Evolutionary conservation across 2,113 vertebrate genomes (phyloP).

Genomic region (Megalops atlanticus): DNA sequence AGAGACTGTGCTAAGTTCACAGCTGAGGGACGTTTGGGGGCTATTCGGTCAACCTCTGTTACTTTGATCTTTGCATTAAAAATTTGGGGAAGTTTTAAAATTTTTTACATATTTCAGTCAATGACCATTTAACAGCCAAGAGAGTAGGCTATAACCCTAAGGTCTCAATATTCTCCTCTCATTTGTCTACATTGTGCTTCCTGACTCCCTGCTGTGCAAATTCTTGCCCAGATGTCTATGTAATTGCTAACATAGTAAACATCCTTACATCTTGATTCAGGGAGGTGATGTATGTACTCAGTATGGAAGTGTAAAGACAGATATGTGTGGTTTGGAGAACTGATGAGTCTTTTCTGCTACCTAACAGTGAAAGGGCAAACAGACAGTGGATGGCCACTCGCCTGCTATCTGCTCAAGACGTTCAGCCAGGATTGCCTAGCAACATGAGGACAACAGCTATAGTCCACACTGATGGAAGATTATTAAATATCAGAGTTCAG

Average conservation of each 20-base stretch:
- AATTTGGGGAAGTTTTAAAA: too few species aligned
- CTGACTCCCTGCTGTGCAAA: not conserved
- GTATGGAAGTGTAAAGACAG: not conserved
- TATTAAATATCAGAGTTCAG: conserved; percentile 69
- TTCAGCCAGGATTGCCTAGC: not conserved
- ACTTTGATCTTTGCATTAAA: too few species aligned
- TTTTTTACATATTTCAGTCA: not conserved
- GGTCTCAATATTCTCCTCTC: not conserved
- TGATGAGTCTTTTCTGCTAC: not conserved
- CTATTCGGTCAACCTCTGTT: too few species aligned
- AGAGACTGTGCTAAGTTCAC: too few species aligned
- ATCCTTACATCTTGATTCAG: not conserved
- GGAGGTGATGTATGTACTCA: not conserved
- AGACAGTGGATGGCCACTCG: not conserved
- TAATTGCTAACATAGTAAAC: not conserved
- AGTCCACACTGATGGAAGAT: conserved; percentile 47
- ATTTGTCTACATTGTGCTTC: not conserved
- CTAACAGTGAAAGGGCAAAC: not conserved
- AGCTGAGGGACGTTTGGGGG: too few species aligned
- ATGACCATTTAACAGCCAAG: not conserved
- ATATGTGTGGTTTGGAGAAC: too few species aligned
- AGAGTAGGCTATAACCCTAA: not conserved
- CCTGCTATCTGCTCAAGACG: not conserved
- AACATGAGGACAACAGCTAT: conserved; percentile 20
- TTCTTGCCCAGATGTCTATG: not conserved